Evolutionary conservation across 2,797 vertebrate species (phyloP), one percentile per base, ranked within the genome.

Genomic region (Psittacula derbiana): DNA sequence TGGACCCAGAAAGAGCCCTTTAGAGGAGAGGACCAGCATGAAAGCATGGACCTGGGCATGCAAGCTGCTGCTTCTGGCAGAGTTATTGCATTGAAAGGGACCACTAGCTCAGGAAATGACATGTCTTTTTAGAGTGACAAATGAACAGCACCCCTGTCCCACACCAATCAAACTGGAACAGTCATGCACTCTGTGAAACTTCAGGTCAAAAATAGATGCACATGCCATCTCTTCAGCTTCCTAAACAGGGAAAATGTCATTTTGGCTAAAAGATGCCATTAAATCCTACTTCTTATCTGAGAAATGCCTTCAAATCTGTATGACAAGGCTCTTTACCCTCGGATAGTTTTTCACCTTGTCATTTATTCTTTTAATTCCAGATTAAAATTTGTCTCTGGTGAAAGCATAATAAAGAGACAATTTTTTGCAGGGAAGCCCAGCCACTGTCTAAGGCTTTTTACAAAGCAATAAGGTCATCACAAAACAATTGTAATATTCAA

Each of bases 281-380:
- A 94, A 83, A 96, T 83, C 58, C 64, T 55, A 21, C 43, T 78
- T 89, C 72, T 75, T 86, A 50, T 41, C 43, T 86, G 55, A 88
- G 24, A 97, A 49, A 11, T 25, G 50, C 46, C 69, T 89, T 95
- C 87, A 93, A 85, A 88, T 80, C 80, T 91, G 57, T 73, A 84
- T 95, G 80, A 90, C 89, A 94, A 78, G 36, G 57, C 81, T 92
- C 71, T 90, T 75, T 72, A 74, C 10, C 60, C 81, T 93, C 23
- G 8, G 25, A 85, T 50, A 31, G 4, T 8, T 92, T 79, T 66
- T 92, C 3, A 3, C 52, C 52, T 94, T 92, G 73, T 33, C 87
- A 91, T 94, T 88, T 93, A 53, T 24, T 91, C 47, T 92, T 94
- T 70, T 79, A 93, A 87, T 85, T 95, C 80, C 83, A 86, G 80